Percentiles rank a stretch among this genome's conserved stretches.
phyloP scores from a whole-genome alignment of 2,888 invertebrate species.

The Trachelus tabidus region DNA sequence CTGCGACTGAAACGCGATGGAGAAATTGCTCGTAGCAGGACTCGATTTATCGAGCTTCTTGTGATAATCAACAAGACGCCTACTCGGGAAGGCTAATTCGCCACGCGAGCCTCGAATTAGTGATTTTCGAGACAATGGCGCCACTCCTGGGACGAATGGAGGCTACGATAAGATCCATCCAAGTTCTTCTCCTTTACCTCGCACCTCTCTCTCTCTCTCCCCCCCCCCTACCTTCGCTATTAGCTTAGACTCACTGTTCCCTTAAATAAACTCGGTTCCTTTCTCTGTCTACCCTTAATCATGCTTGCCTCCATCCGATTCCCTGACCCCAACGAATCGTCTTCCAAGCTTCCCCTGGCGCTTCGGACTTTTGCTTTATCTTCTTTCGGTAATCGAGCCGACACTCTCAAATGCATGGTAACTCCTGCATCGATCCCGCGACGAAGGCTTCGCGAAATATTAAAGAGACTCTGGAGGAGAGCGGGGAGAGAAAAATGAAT shows the following conservation, averaged over 20 bases:
- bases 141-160: neutral
- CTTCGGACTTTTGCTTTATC: no score
- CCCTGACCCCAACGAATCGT: neutral
- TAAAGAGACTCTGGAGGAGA: neutral
- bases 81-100: neutral
- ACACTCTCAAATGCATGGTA: neutral
- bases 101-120: neutral
- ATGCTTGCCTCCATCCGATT: neutral
- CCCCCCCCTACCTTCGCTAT: conserved; percentile 6
- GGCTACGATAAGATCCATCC: neutral
- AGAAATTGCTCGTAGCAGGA: neutral
- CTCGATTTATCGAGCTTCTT: neutral
- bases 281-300: neutral
- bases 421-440: no score
- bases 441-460: neutral
- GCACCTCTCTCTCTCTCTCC: conserved; percentile 7
- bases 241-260: neutral
- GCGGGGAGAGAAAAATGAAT: neutral
- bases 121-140: neutral
- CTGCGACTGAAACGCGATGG: neutral
- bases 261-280: neutral
- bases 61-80: neutral
- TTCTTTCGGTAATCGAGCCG: no score
- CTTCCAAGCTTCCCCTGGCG: neutral
- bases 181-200: neutral